Evolutionary conservation across 2,797 vertebrate species (phyloP).

Genomic region (Sebastes oblongus): DNA sequence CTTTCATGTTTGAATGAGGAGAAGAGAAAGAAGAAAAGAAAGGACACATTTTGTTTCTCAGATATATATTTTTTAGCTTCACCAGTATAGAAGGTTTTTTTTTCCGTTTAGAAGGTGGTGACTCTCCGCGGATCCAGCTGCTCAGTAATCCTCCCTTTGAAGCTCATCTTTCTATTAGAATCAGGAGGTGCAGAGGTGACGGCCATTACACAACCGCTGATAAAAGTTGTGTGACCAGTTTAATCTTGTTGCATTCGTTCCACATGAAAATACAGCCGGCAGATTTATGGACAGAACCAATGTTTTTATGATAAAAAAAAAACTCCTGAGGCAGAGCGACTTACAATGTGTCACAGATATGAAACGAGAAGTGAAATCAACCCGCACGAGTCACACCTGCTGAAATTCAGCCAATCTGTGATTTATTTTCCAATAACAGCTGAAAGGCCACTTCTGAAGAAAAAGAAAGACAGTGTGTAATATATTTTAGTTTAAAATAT

Average conservation of each 20-base stretch:
- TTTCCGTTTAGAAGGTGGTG: neutral
- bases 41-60: neutral
- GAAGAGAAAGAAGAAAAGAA: neutral
- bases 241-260: slow-evolving; percentile 48
- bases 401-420: neutral
- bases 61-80: neutral
- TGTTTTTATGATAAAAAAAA: slow-evolving; percentile 12
- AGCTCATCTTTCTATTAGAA: slow-evolving; percentile 35
- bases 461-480: neutral
- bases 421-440: neutral
- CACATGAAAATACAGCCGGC: slow-evolving; percentile 1
- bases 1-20: slow-evolving; percentile 38
- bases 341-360: neutral
- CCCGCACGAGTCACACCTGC: neutral
- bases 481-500: neutral
- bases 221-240: slow-evolving; percentile 30
- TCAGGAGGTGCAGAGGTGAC: slow-evolving; percentile 24
- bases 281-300: slow-evolving; percentile 15
- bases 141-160: slow-evolving; percentile 33
- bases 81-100: neutral
- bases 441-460: neutral
- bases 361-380: neutral
- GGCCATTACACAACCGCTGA: slow-evolving; percentile 14
- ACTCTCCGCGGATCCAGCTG: neutral
- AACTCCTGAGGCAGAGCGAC: neutral